Evolutionary conservation across 2,888 invertebrate genomes (phyloP), one percentile per base, ranked within the genome.

Genomic region (Frankliniella intonsa): DNA sequence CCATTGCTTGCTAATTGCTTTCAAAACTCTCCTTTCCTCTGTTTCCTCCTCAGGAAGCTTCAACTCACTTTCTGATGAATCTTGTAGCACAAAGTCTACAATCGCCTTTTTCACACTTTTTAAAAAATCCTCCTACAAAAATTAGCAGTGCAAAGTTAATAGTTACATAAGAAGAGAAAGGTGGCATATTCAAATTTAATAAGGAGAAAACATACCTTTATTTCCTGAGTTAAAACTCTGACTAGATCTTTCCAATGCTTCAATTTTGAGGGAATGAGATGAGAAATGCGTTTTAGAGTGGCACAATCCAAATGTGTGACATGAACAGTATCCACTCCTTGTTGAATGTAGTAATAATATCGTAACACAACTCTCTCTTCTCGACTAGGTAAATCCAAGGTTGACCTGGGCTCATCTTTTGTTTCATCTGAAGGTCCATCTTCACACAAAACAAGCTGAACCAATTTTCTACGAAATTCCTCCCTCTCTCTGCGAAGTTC

Each of bases 51-150:
- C 90, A 84, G 89, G 17, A 85, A 83, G 79, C 85, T 85, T 49
- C 83, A 83, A 81, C 69, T 84, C 80, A 85, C 85, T 62, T 85
- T 76, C 69, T 19, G 19, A 79, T 3, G 80, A 81, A 88, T 96
- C 95, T 86, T 94, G 93, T 8, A 98, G 89, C 0, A 97, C 96
- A 87, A 96, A 98, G 88, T 97, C 97, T 0, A 98, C 94, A 81
- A 95, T 94, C 0, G 97, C 94, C 87, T 96, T 97, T 87, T 97
- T 97, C 86, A 97, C 94, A 84, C 94, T 94, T 87, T 94, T 91
- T 87, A 94, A 91, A 87, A 96, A 98, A 86, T 96, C 96, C 84
- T 95, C 93, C 85, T 94, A 92, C 87, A 96, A 82, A 55, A 76
- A 81, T 76, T 38, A n/a, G 19, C 10, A 69, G 69, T 22, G 69